Evolutionary conservation across 2,888 invertebrate species (phyloP).

Genomic region (Abscondita cerata): DNA sequence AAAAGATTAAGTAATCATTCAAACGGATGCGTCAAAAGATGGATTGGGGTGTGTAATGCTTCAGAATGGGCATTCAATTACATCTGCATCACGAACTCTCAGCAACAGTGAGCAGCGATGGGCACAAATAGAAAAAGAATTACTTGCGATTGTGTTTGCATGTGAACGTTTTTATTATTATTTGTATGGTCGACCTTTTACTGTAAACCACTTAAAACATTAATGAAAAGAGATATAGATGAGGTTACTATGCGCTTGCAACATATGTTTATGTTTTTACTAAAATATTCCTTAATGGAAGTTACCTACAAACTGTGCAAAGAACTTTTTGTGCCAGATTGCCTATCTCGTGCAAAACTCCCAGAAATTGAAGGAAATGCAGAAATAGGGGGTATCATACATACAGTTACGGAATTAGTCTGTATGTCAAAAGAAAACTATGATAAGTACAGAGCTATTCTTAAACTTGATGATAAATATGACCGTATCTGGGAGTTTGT

Average conservation of each 20-base stretch:
- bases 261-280: conserved; percentile 40
- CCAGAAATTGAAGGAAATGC: too few species aligned
- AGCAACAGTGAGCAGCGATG: not conserved
- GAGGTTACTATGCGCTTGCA: conserved; percentile 45
- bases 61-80: not conserved
- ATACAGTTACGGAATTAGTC: too few species aligned
- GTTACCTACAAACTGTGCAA: too few species aligned
- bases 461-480: too few species aligned
- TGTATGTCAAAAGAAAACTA: too few species aligned
- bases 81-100: too few species aligned
- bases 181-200: conserved; percentile 43
- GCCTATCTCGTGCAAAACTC: not conserved
- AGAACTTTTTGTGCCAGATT: not conserved
- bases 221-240: too few species aligned
- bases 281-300: not conserved
- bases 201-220: conserved; percentile 46
- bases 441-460: too few species aligned
- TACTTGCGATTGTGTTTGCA: not conserved
- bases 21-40: too few species aligned
- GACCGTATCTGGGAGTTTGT: too few species aligned
- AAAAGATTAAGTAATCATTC: too few species aligned
- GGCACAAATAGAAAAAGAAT: conserved; percentile 8
- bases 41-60: conserved; percentile 3
- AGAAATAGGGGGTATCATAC: too few species aligned
- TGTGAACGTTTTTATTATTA: conserved; percentile 46